These are phyloP conservation scores for Dendrolimus houi DNA, from an alignment of 2,888 invertebrate species.

Conservation along the genomic window DNA sequence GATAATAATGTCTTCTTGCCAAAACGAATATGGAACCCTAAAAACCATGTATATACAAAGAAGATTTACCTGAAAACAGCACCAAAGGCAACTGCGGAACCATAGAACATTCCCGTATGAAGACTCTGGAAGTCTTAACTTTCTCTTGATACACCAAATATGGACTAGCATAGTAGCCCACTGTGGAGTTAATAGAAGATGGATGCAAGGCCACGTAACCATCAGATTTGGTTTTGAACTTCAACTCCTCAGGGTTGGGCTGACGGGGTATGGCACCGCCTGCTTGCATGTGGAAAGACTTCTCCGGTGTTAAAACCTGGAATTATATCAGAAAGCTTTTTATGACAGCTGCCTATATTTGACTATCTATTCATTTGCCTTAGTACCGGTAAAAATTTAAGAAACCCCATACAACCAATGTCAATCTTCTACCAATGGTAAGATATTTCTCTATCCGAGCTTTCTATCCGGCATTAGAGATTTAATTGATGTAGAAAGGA, in stretches of 20 bases:
- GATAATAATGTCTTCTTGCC: no score
- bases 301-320: conserved; percentile 84
- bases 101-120: conserved; percentile 88
- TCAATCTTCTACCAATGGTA: no score
- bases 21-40: no score
- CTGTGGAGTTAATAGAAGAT: conserved; percentile 82
- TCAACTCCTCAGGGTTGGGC: conserved; percentile 82
- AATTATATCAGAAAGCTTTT: no score
- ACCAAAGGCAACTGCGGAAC: conserved; percentile 85
- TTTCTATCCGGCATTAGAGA: no score
- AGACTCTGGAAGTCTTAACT: conserved; percentile 86
- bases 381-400: no score
- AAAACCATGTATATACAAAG: no score
- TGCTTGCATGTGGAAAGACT: conserved; percentile 83
- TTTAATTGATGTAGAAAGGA: no score
- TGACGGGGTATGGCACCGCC: conserved; percentile 85
- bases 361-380: no score
- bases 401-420: no score
- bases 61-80: conserved; percentile 72
- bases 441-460: no score
- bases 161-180: conserved; percentile 82
- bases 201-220: conserved; percentile 86
- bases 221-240: conserved; percentile 84
- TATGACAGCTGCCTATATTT: no score
- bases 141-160: conserved; percentile 90